A percentile compares a stretch with the other conserved stretches of the same genome.
phyloP scores from a whole-genome alignment of 1,140 invertebrate genomes.

The Pseudomyrmex dendroicus region DNA sequence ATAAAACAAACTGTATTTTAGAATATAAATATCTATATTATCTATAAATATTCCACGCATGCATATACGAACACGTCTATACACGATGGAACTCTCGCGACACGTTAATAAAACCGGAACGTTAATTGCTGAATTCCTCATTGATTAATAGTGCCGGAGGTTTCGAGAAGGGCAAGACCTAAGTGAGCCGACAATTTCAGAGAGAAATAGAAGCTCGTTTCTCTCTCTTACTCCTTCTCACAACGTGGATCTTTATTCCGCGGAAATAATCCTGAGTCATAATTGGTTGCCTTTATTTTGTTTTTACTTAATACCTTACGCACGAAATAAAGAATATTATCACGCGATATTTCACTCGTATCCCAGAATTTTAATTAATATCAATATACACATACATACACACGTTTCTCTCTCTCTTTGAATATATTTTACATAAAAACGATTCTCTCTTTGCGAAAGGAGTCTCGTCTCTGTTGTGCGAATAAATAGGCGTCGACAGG shows the following conservation, averaged over 20 bases:
- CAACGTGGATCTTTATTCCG: background rate
- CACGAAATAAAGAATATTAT: background rate
- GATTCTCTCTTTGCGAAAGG: conserved; percentile 1
- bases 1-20: background rate
- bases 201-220: conserved; percentile 29
- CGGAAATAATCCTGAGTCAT: conserved; percentile 47
- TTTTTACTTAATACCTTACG: conserved; percentile 41
- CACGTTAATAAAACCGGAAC: conserved; percentile 61
- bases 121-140: conserved; percentile 65
- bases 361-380: conserved; percentile 48
- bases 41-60: conserved; percentile 23
- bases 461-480: conserved; percentile 37
- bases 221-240: no score
- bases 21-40: background rate
- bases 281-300: conserved; percentile 19
- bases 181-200: conserved; percentile 57
- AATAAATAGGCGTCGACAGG: conserved; percentile 52
- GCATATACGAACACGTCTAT: conserved; percentile 21
- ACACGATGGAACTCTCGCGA: conserved; percentile 7
- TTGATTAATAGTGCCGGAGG: conserved; percentile 56
- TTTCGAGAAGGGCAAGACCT: conserved; percentile 5
- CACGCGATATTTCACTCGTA: conserved; percentile 30
- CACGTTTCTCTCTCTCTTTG: background rate
- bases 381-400: background rate
- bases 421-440: conserved; percentile 54